Conservation (phyloP, 2,888 invertebrate genomes). For the Prosapia bicincta region DNA sequence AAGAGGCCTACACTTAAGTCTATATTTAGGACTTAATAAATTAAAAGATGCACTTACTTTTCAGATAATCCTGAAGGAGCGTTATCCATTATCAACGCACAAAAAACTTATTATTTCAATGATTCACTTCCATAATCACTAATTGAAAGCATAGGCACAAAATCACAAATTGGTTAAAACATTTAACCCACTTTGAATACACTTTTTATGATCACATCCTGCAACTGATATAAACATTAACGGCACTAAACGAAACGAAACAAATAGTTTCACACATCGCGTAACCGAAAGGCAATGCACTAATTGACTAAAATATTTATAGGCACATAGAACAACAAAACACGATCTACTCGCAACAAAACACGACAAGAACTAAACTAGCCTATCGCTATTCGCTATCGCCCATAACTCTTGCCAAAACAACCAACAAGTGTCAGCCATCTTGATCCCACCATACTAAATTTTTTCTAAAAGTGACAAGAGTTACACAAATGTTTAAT, state of each 20-base stretch:
- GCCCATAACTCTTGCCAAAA: constrained; percentile 28
- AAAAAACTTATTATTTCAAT: background rate
- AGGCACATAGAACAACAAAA: constrained; percentile 12
- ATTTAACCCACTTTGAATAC: constrained; percentile 31
- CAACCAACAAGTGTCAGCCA: constrained; percentile 52
- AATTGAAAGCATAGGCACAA: constrained; percentile 17
- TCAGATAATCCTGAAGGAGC: constrained; percentile 38
- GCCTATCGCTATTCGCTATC: constrained; percentile 2
- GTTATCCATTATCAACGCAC: constrained; percentile 38
- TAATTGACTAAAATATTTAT: constrained; percentile 9
- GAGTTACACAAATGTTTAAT: no score
- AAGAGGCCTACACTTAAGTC: no score
- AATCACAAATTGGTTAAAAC: constrained; percentile 24
- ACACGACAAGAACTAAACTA: constrained; percentile 25
- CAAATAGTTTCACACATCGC: constrained; percentile 30
- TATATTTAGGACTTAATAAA: background rate
- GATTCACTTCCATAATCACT: constrained; percentile 33
- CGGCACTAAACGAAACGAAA: constrained; percentile 18
- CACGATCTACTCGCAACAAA: constrained; percentile 22
- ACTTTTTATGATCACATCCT: constrained; percentile 7
- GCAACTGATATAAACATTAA: constrained; percentile 9
- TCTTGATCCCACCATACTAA: constrained; percentile 42
- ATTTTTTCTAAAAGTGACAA: no score
- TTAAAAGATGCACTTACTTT: constrained; percentile 36
- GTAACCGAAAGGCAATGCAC: constrained; percentile 22